Conservation (phyloP, 2,888 invertebrate genomes). For the Ophioninae sp. region DNA sequence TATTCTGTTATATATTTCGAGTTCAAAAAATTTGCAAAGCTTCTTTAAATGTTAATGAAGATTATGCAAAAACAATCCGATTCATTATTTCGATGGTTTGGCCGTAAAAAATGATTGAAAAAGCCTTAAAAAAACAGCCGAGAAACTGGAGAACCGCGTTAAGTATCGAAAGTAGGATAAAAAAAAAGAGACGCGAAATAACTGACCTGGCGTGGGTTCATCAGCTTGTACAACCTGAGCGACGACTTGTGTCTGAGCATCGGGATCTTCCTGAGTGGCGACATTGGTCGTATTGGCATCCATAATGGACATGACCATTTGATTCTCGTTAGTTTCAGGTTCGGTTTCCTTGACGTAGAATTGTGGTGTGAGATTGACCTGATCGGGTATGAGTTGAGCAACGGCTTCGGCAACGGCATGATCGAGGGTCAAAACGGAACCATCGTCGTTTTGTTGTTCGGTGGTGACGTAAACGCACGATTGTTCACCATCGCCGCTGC, state of each 20-base stretch:
- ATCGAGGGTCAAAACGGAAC: slow-evolving; percentile 83
- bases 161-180: not conserved
- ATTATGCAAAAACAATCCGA: too few species aligned
- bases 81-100: too few species aligned
- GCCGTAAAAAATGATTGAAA: too few species aligned
- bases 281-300: slow-evolving; percentile 78
- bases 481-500: slow-evolving; percentile 89
- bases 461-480: slow-evolving; percentile 86
- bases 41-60: too few species aligned
- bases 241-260: slow-evolving; percentile 87
- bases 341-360: slow-evolving; percentile 81
- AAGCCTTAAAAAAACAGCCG: too few species aligned
- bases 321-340: slow-evolving; percentile 72
- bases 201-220: slow-evolving; percentile 90
- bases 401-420: slow-evolving; percentile 81
- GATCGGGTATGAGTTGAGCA: slow-evolving; percentile 84
- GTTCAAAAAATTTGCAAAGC: too few species aligned
- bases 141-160: too few species aligned
- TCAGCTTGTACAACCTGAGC: slow-evolving; percentile 93
- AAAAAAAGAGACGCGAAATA: slow-evolving; percentile 4
- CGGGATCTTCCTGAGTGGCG: slow-evolving; percentile 78
- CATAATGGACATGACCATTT: slow-evolving; percentile 82
- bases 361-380: slow-evolving; percentile 78
- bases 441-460: slow-evolving; percentile 83
- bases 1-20: too few species aligned